Conservation (phyloP, 2,888 invertebrate genomes). For the Sclerodermus sp. region DNA sequence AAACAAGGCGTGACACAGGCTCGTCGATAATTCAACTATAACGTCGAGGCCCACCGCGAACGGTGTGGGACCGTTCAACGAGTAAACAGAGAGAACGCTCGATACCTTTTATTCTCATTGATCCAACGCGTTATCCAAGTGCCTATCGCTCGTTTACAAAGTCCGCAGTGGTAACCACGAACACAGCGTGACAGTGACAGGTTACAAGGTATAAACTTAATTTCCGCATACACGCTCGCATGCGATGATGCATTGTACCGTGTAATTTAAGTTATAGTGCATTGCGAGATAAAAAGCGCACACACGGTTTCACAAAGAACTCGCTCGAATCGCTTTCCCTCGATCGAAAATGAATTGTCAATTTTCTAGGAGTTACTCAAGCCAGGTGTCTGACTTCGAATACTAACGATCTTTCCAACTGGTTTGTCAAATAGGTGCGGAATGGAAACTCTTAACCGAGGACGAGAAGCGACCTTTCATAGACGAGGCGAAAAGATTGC, state of each 20-base stretch:
- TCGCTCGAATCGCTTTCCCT: too few relatives aligned
- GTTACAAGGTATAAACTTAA: too few relatives aligned
- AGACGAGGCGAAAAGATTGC: constrained; percentile 92
- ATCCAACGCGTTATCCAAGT: constrained; percentile 28
- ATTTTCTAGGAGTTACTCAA: too few relatives aligned
- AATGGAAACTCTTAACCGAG: constrained; percentile 94
- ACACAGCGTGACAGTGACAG: too few relatives aligned
- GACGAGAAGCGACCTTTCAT: constrained; percentile 96
- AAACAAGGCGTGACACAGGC: constrained; percentile 16
- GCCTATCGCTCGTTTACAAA: constrained; percentile 26
- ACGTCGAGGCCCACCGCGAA: constrained; percentile 9
- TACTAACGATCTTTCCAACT: too few relatives aligned
- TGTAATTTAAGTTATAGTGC: too few relatives aligned
- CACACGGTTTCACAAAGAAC: too few relatives aligned
- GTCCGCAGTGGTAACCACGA: constrained; percentile 10
- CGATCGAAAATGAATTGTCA: too few relatives aligned
- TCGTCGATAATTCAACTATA: constrained; percentile 24
- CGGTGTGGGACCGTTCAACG: constrained; percentile 11
- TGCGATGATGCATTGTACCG: too few relatives aligned
- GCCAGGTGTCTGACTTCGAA: too few relatives aligned
- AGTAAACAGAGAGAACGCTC: constrained; percentile 18
- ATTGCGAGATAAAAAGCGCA: too few relatives aligned
- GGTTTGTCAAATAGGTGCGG: constrained; percentile 76
- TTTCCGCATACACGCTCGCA: too few relatives aligned
- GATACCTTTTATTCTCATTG: constrained; percentile 20